Conservation (phyloP, 1,140 invertebrate species). For the Fopius arisanus region DNA sequence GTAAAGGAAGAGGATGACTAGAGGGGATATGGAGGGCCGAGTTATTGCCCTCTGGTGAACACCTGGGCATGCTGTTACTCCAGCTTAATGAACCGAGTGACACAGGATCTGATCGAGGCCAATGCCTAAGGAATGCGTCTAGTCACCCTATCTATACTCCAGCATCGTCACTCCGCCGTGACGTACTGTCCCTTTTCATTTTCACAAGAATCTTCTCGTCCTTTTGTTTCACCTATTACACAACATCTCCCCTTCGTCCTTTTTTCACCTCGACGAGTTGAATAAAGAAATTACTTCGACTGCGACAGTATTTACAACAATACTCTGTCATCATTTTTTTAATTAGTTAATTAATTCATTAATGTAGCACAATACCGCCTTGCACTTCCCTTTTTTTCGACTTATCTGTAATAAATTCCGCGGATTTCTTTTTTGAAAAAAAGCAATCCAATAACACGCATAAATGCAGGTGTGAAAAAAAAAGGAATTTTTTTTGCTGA, state of each 20-base stretch:
- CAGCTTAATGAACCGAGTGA: slow-evolving; percentile 58
- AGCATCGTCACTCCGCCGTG: slow-evolving; percentile 21
- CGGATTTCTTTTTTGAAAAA: no score
- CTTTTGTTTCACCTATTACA: not conserved
- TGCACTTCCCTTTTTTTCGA: no score
- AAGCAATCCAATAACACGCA: no score
- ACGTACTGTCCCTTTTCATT: slow-evolving; percentile 39
- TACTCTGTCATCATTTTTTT: no score
- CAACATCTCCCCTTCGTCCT: not conserved
- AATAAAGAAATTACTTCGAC: no score
- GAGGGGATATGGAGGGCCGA: not conserved
- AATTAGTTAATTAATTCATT: no score
- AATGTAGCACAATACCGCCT: no score
- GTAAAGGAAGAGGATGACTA: not conserved
- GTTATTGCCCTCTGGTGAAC: slow-evolving; percentile 24
- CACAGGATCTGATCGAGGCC: slow-evolving; percentile 56
- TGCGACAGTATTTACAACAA: no score
- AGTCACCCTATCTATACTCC: slow-evolving; percentile 45
- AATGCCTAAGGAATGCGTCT: slow-evolving; percentile 52
- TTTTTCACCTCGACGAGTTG: no score
- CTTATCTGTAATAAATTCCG: no score
- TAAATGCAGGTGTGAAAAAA: no score
- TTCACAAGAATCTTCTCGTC: not conserved
- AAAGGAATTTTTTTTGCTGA: no score
- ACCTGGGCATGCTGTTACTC: slow-evolving; percentile 26